Conservation (phyloP, 2,888 invertebrate species). For the Eurytoma adleriae region DNA sequence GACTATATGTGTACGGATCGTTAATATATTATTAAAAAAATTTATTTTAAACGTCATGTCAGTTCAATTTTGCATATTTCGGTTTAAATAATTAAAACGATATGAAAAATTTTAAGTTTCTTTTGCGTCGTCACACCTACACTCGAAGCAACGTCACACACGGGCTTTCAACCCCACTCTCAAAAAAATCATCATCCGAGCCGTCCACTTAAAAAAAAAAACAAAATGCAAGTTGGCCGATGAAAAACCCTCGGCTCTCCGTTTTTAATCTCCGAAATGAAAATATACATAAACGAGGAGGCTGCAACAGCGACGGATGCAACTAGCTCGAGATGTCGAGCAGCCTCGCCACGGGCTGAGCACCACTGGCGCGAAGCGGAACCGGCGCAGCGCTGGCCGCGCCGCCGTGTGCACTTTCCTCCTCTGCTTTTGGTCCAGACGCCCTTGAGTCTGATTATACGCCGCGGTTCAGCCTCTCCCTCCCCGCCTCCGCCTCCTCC, state of each 20-base stretch:
- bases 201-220: too few species aligned
- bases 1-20: too few species aligned
- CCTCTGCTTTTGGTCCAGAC: conserved; percentile 68
- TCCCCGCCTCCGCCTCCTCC: conserved; percentile 51
- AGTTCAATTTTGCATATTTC: too few species aligned
- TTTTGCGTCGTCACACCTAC: too few species aligned
- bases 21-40: too few species aligned
- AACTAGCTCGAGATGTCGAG: background rate
- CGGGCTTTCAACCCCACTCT: too few species aligned
- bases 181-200: too few species aligned
- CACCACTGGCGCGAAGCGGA: conserved; percentile 64
- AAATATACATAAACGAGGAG: background rate
- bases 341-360: conserved; percentile 58
- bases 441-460: conserved; percentile 73
- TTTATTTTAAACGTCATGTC: too few species aligned
- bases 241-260: background rate
- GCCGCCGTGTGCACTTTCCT: conserved; percentile 64
- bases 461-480: conserved; percentile 58
- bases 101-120: too few species aligned
- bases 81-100: too few species aligned
- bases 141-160: too few species aligned
- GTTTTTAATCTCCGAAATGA: conserved; percentile 24
- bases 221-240: too few species aligned
- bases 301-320: background rate
- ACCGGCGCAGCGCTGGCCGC: conserved; percentile 57